phyloP scores from a whole-genome alignment of 2,797 vertebrate genomes.

The Bufotes viridis region DNA sequence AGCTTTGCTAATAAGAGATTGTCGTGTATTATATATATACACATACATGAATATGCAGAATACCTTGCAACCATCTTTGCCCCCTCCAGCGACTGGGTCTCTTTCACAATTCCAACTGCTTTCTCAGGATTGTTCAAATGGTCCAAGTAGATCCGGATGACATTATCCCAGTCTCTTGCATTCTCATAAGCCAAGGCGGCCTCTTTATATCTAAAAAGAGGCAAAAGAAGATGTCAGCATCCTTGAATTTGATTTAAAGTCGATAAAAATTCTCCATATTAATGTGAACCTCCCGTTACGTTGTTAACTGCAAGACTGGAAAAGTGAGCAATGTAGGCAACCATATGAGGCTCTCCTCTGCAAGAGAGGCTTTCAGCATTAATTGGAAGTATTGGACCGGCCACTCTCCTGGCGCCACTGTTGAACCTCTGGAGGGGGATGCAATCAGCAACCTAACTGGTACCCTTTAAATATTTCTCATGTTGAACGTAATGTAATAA shows the following conservation, averaged over 20 bases:
- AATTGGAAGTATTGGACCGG: background rate
- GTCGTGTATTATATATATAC: too few species aligned
- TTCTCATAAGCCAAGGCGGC: slow-evolving; percentile 90
- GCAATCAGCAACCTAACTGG: background rate
- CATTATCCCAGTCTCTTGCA: slow-evolving; percentile 92
- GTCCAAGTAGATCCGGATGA: slow-evolving; percentile 91
- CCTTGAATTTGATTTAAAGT: background rate
- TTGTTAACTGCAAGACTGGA: background rate
- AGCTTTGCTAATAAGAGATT: too few species aligned
- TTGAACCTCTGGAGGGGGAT: background rate
- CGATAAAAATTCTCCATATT: background rate
- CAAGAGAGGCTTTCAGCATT: background rate
- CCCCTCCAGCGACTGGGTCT: slow-evolving; percentile 94
- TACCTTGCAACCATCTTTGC: slow-evolving; percentile 99
- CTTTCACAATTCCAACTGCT: slow-evolving; percentile 88
- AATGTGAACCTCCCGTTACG: background rate
- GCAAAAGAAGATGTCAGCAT: background rate
- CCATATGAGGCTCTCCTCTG: background rate
- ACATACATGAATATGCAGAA: background rate
- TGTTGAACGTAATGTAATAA: too few species aligned
- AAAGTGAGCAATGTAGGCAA: background rate
- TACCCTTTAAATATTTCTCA: background rate
- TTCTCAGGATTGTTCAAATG: slow-evolving; percentile 94
- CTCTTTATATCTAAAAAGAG: slow-evolving; percentile 84
- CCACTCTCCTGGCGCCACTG: background rate